Percentiles rank a stretch among this genome's conserved stretches.
These are phyloP conservation scores for Tretioscincus oriximinensis DNA, from an alignment of 2,113 vertebrate genomes.

Conservation along the genomic window DNA sequence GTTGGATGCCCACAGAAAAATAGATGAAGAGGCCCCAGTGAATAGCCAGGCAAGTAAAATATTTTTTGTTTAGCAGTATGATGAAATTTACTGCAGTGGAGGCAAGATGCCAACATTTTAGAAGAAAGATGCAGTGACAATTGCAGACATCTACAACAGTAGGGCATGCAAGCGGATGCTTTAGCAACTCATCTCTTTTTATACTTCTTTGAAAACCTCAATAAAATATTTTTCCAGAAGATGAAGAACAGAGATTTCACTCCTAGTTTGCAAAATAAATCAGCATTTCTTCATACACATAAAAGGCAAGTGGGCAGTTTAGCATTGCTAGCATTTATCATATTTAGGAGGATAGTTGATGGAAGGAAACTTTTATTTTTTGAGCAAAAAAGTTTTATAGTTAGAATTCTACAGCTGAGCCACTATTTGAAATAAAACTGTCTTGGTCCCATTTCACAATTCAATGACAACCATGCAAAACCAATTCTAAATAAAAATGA, in stretches of 20 bases:
- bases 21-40: background rate
- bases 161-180: background rate
- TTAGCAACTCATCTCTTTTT: background rate
- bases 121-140: background rate
- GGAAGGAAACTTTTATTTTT: background rate
- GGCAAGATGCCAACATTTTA: slow-evolving; percentile 5
- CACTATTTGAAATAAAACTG: background rate
- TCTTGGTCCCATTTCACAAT: background rate
- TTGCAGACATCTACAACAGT: background rate
- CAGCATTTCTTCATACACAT: too few relatives aligned
- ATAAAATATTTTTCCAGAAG: background rate
- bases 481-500: background rate
- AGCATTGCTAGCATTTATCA: background rate
- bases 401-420: background rate
- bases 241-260: background rate
- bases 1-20: background rate
- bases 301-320: background rate
- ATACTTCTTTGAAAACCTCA: background rate
- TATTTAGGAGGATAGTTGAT: too few relatives aligned
- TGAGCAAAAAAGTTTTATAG: background rate
- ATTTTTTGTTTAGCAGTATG: background rate
- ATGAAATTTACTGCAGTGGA: slow-evolving; percentile 16
- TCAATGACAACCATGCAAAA: background rate
- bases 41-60: background rate
- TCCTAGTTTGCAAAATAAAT: background rate